Percentiles rank a stretch among this genome's conserved stretches.
Conservation (phyloP, 92 coral and sea anemone species). For the Porites lobata region DNA sequence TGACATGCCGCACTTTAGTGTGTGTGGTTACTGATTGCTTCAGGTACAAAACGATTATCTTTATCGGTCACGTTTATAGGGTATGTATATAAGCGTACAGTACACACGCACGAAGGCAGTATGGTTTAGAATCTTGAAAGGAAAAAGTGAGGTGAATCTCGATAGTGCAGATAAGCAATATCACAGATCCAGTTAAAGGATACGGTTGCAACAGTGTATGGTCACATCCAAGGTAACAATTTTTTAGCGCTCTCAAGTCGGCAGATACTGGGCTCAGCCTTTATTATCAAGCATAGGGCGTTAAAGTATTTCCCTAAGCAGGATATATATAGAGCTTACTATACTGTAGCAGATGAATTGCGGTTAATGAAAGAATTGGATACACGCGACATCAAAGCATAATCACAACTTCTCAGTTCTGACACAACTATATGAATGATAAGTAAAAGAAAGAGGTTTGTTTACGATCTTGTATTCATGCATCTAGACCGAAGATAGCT, state of each 20-base stretch:
- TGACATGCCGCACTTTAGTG: background rate
- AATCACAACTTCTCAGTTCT: background rate
- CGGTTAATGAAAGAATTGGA: background rate
- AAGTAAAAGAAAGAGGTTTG: background rate
- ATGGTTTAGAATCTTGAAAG: background rate
- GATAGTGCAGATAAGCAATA: background rate
- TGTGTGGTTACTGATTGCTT: background rate
- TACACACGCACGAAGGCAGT: background rate
- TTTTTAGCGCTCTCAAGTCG: background rate
- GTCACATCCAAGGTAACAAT: background rate
- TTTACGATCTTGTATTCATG: too few relatives aligned
- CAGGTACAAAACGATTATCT: background rate
- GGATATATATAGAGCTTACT: background rate
- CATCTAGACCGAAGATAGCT: too few relatives aligned
- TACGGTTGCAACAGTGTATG: too few relatives aligned
- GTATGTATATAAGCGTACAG: background rate
- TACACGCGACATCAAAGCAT: background rate
- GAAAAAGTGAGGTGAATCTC: background rate
- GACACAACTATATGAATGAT: background rate
- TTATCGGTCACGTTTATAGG: conserved; percentile 7
- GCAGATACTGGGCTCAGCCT: background rate
- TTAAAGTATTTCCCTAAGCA: background rate
- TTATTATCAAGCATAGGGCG: background rate
- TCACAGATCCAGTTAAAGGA: too few relatives aligned
- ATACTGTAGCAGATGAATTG: background rate